phyloP scores from a whole-genome alignment of 2,888 invertebrate genomes.

The Melinaea marsaeus region DNA sequence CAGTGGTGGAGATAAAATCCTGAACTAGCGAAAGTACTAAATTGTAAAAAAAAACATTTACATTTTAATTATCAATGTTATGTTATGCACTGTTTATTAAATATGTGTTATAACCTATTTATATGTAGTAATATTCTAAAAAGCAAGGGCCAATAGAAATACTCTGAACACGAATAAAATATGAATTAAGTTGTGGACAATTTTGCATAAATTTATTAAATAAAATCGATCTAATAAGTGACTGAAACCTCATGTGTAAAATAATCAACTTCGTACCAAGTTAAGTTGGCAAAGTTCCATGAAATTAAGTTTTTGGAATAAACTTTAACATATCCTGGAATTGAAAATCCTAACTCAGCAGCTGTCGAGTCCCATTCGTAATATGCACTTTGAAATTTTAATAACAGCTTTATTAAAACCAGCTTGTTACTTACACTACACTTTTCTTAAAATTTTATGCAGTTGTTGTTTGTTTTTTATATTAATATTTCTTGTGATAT shows the following conservation, averaged over 20 bases:
- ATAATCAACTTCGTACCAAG: neutral
- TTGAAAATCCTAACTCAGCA: slow-evolving; percentile 17
- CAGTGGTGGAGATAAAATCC: no score
- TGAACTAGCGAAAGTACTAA: no score
- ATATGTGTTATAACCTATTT: no score
- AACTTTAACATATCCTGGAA: slow-evolving; percentile 13
- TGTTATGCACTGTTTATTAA: no score
- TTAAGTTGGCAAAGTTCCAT: slow-evolving; percentile 15
- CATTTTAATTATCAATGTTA: no score
- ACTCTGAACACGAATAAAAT: no score
- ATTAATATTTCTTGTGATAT: neutral
- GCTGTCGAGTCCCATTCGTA: slow-evolving; percentile 10
- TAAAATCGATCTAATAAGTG: no score
- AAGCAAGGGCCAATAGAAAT: no score
- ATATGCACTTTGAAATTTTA: slow-evolving; percentile 7
- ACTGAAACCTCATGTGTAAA: neutral
- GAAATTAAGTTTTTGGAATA: slow-evolving; percentile 16
- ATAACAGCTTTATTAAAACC: slow-evolving; percentile 4
- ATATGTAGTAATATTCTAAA: no score
- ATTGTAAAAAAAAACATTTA: no score
- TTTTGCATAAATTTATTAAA: no score
- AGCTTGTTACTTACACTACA: neutral
- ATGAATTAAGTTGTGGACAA: no score
- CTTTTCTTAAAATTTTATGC: neutral
- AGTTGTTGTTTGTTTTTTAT: neutral